Evolutionary conservation across 2,797 vertebrate genomes (phyloP).

Genomic region (Smutsia gigantea): DNA sequence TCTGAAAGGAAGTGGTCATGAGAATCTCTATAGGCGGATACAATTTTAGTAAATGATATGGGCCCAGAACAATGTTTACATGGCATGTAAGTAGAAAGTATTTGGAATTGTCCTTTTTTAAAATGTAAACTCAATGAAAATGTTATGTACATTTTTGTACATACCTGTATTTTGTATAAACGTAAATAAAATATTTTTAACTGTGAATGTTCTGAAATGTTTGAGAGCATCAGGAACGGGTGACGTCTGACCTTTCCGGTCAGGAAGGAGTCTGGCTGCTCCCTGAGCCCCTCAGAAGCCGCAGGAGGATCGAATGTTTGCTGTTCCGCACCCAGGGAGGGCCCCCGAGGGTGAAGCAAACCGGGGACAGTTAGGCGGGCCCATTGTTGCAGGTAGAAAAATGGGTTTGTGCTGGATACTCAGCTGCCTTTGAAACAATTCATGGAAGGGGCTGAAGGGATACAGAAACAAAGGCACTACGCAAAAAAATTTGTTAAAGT

Average conservation of each 20-base stretch:
- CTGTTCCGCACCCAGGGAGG: not conserved
- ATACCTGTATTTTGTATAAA: slow-evolving; percentile 92
- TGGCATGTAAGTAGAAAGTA: slow-evolving; percentile 78
- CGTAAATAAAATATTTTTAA: slow-evolving; percentile 84
- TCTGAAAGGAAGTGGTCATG: not conserved
- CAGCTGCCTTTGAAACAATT: not conserved
- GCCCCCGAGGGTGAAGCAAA: not conserved
- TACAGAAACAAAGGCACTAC: not conserved
- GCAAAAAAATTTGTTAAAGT: not conserved
- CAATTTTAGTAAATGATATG: slow-evolving; percentile 74
- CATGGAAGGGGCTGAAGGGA: not conserved
- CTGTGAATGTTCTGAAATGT: not conserved
- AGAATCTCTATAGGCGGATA: slow-evolving; percentile 25
- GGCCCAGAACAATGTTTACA: slow-evolving; percentile 82
- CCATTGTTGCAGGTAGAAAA: not conserved
- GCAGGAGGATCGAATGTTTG: not conserved
- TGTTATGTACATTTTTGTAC: slow-evolving; percentile 92
- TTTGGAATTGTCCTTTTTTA: slow-evolving; percentile 72
- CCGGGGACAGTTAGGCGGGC: not conserved
- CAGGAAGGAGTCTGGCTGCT: not conserved
- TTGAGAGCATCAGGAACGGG: not conserved
- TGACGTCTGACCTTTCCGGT: not conserved
- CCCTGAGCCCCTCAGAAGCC: not conserved
- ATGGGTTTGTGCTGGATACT: not conserved
- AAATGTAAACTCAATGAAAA: slow-evolving; percentile 80